Conservation (phyloP, 2,888 invertebrate genomes). For the Drosophila antonietae region DNA sequence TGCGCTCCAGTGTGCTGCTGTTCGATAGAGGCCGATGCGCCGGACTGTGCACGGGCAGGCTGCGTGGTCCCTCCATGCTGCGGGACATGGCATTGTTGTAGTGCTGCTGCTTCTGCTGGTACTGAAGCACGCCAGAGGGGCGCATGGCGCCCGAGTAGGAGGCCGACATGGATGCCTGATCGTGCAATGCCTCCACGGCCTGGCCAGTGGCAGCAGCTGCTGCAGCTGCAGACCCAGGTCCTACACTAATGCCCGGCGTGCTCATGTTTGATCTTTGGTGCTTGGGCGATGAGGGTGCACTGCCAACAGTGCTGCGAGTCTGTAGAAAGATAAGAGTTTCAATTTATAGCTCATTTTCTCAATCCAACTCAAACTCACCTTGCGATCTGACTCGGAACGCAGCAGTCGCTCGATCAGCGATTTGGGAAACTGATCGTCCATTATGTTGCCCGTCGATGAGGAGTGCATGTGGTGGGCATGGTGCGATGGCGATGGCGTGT, state of each 20-base stretch:
- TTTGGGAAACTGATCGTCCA: slow-evolving; percentile 88
- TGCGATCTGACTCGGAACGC: slow-evolving; percentile 86
- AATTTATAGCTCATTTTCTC: not conserved
- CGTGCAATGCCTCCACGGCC: slow-evolving; percentile 81
- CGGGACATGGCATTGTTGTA: slow-evolving; percentile 86
- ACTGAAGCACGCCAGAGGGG: slow-evolving; percentile 62
- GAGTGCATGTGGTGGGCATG: slow-evolving; percentile 83
- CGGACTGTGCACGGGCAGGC: slow-evolving; percentile 85
- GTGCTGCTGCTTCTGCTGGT: slow-evolving; percentile 73
- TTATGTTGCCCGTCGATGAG: slow-evolving; percentile 84
- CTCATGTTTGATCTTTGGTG: slow-evolving; percentile 85
- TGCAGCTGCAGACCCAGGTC: slow-evolving; percentile 74
- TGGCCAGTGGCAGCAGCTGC: slow-evolving; percentile 85
- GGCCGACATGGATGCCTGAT: slow-evolving; percentile 76
- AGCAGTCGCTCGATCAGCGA: slow-evolving; percentile 88
- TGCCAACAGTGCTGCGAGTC: slow-evolving; percentile 86
- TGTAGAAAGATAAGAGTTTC: slow-evolving; percentile 28
- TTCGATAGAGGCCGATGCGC: slow-evolving; percentile 83
- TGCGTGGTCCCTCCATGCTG: slow-evolving; percentile 87
- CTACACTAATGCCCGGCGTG: slow-evolving; percentile 81
- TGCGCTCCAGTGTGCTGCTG: slow-evolving; percentile 86
- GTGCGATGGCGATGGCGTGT: slow-evolving; percentile 85
- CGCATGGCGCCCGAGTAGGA: slow-evolving; percentile 74
- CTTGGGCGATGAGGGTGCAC: slow-evolving; percentile 87
- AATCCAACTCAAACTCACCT: slow-evolving; percentile 64